These are phyloP conservation scores for Drosophila ironensis DNA, from an alignment of 1,140 invertebrate genomes.

Conservation along the genomic window DNA sequence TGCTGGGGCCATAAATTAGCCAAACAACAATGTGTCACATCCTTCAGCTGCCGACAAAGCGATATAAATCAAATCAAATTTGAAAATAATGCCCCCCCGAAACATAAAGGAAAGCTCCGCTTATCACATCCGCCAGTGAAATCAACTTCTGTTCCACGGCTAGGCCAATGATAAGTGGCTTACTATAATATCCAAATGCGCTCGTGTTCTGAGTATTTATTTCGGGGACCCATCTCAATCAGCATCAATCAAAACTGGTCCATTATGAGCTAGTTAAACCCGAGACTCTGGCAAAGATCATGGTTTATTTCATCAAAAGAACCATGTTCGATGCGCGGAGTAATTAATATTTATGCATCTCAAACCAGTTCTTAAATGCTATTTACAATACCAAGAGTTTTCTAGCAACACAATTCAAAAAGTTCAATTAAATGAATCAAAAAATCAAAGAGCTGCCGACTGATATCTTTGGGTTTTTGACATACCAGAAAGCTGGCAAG, in stretches of 20 bases:
- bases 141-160: background rate
- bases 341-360: background rate
- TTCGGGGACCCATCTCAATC: background rate
- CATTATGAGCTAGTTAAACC: constrained; percentile 6
- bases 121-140: background rate
- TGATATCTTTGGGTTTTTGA: no score
- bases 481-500: no score
- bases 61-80: constrained; percentile 34
- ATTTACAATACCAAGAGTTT: no score
- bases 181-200: background rate
- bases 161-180: background rate
- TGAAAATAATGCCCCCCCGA: background rate
- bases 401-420: background rate
- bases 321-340: background rate
- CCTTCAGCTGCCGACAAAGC: constrained; percentile 29
- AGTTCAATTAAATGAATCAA: constrained; percentile 10
- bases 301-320: background rate
- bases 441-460: constrained; percentile 12
- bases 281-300: no score
- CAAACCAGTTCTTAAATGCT: constrained; percentile 4
- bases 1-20: background rate
- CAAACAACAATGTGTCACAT: constrained; percentile 6
- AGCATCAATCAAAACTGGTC: background rate
- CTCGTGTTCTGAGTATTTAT: no score
- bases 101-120: background rate